A percentile compares a stretch with the other conserved stretches of the same genome.
Conservation (phyloP, 2,888 invertebrate species). For the Notodonta dromedarius region DNA sequence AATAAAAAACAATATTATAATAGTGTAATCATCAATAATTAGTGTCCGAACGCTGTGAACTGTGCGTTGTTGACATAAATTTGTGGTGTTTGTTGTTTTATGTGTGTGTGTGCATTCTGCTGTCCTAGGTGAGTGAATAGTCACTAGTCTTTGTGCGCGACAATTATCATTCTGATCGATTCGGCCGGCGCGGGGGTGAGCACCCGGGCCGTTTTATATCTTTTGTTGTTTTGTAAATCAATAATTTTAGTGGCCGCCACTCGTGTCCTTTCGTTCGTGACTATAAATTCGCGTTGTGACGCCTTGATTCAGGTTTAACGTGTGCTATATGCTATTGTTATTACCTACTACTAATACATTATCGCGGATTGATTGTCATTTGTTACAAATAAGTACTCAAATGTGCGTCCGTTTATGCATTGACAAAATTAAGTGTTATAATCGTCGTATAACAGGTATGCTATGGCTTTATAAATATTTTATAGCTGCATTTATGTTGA, state of each 20-base stretch:
- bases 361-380: slow-evolving; percentile 33
- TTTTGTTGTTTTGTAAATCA: slow-evolving; percentile 84
- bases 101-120: slow-evolving; percentile 77
- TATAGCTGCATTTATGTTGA: slow-evolving; percentile 6
- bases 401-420: slow-evolving; percentile 14
- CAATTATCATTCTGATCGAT: slow-evolving; percentile 84
- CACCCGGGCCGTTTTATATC: slow-evolving; percentile 79
- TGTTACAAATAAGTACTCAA: slow-evolving; percentile 17
- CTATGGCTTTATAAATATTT: not conserved
- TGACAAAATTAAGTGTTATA: not conserved
- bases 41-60: slow-evolving; percentile 50
- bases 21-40: slow-evolving; percentile 52
- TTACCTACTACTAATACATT: not conserved
- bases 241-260: slow-evolving; percentile 79
- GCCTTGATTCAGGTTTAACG: slow-evolving; percentile 18
- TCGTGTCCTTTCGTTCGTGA: slow-evolving; percentile 39
- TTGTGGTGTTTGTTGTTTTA: slow-evolving; percentile 70
- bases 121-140: slow-evolving; percentile 81
- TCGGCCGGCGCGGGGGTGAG: slow-evolving; percentile 78
- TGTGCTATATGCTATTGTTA: slow-evolving; percentile 9
- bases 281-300: slow-evolving; percentile 41
- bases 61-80: slow-evolving; percentile 62
- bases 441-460: not conserved
- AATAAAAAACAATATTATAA: slow-evolving; percentile 53
- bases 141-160: slow-evolving; percentile 81